Evolutionary conservation across 2,113 vertebrate genomes (phyloP), one percentile per base, ranked within the genome.

Genomic region (Alexandromys fortis): DNA sequence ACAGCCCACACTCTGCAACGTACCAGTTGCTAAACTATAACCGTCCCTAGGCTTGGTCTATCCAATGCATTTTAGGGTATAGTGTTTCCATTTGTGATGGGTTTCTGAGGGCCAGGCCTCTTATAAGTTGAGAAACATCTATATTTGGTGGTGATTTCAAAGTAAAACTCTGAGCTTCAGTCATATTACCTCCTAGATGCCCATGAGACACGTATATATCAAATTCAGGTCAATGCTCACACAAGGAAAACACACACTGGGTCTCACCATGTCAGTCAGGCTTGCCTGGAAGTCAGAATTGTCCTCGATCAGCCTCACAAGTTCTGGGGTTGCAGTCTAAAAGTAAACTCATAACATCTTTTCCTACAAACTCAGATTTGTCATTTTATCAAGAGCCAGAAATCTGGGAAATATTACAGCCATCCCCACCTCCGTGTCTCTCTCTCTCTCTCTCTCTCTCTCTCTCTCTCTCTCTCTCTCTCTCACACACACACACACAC

Each of bases 311-410:
- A 4, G 81, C 81, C 55, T 42, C 58, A 83, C 4, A 5, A 42
- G 21, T 63, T 63, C 81, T 63, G 24, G 14, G 24, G 42, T 63
- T 63, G 63, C n/a, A 42, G 16, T 22, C 75, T 75, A 86, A 96
- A 97, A 61, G n/a, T 88, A 47, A 85, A 75, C 38, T 82, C 42
- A 7, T 26, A 89, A 91, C 55, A 35, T 90, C 70, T 76, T 92
- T 76, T n/a, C 52, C 24, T n/a, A 28, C 38, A 86, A 7, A 33
- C n/a, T 78, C 77, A 24, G n/a, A 82, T 72, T 73, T 82, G 14
- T 96, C 87, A 68, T 67, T 79, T 81, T 35, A 22, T 30, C 65
- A 7, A 81, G 68, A 76, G 7, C 65, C 63, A 70, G 83, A 76
- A 81, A 61, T 75, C 35, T 47, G 72, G 55, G 42, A 49, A 26